Evolutionary conservation across 2,797 vertebrate species (phyloP), one percentile per base, ranked within the genome.

Genomic region (Sebastes paucispinis): DNA sequence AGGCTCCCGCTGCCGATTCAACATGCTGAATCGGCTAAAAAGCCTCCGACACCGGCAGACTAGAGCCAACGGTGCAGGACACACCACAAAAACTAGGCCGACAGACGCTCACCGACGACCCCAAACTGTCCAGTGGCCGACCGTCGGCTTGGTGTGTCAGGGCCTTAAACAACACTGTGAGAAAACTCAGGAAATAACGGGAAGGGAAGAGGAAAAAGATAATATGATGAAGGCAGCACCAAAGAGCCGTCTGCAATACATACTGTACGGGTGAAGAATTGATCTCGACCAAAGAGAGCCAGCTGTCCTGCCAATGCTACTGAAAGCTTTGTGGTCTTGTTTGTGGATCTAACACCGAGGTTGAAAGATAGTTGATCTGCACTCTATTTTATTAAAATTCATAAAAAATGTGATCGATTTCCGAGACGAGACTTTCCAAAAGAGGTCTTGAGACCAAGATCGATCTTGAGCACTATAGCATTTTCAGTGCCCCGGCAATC

Each of bases 201-300:
- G 62, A 73, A 65, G 27, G 20, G 14, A 62, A 36, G 10, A 39
- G 18, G 47, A 64, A 64, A 50, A 18, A 11, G 22, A 5, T 47
- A 22, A 29, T 29, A 27, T 11, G 18, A 77, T 22, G 2, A 71
- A 78, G 62, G 64, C 29, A 6, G 39, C 31, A 77, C 77, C 87
- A 84, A 88, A 86, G 76, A 89, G 55, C 58, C 65, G 36, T 71
- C 60, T 54, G 24, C 43, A 39, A 52, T 75, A 14, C 5, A 79
- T 20, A 8, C 4, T 68, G 73, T 66, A 6, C 20, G 71, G 24
- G 11, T 67, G 20, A 79, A 81, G 34, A 64, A 31, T 52, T 39
- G 25, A 75, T 43, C 6, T 62, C 24, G 32, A 73, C 81, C 80
- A 88, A 82, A 86, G 63, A 75, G 25, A 77, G 29, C 3, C 57